Conservation (phyloP, 2,888 invertebrate genomes). For the Griposia aprilina region DNA sequence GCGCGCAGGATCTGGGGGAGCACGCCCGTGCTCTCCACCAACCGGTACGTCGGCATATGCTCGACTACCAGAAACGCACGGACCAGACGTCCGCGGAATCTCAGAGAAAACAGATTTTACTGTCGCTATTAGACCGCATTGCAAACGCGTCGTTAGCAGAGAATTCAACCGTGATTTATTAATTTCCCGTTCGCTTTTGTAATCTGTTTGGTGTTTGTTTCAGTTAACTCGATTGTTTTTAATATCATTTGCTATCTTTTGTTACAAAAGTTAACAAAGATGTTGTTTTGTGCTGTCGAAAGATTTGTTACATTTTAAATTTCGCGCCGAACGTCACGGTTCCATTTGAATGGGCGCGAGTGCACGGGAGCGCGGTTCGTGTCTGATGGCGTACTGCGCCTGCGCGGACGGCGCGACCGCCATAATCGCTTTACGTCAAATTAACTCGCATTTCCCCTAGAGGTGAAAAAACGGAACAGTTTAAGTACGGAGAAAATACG, state of each 20-base stretch:
- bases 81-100: constrained; percentile 74
- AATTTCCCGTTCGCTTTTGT: constrained; percentile 72
- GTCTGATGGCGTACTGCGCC: constrained; percentile 80
- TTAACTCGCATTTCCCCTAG: constrained; percentile 86
- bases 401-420: constrained; percentile 72
- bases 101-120: constrained; percentile 82
- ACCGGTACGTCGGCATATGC: constrained; percentile 83
- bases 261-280: constrained; percentile 85
- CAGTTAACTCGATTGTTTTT: constrained; percentile 49
- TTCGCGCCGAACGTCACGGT: constrained; percentile 72
- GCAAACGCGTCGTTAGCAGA: constrained; percentile 76
- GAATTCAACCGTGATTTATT: constrained; percentile 77
- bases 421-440: constrained; percentile 84
- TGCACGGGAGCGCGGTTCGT: constrained; percentile 80
- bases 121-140: constrained; percentile 76
- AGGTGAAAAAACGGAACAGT: constrained; percentile 86
- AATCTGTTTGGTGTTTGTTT: constrained; percentile 40
- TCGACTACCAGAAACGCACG: constrained; percentile 73
- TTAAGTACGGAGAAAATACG: constrained; percentile 82
- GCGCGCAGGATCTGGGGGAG: constrained; percentile 71
- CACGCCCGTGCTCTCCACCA: constrained; percentile 77
- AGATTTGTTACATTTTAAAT: constrained; percentile 62
- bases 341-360: constrained; percentile 60
- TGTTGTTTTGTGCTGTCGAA: constrained; percentile 48
- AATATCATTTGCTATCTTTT: constrained; percentile 84